These are phyloP conservation scores for Contarinia nasturtii DNA, from an alignment of 1,140 invertebrate species.

Conservation along the genomic window DNA sequence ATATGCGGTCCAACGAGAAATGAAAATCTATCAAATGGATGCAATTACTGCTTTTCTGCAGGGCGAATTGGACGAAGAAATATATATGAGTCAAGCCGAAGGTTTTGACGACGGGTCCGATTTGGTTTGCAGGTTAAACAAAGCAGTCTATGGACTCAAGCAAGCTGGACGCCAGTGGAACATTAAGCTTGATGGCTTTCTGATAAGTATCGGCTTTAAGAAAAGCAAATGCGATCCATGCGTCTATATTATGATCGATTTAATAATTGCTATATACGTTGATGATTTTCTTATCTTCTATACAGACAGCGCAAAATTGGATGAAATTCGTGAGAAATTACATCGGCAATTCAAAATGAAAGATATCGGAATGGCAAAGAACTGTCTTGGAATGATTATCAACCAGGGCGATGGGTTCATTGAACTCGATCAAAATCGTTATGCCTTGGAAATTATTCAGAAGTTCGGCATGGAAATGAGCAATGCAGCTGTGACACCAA, in stretches of 20 bases:
- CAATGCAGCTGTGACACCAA: constrained; percentile 12
- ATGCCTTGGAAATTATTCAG: constrained; percentile 7
- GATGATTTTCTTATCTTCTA: constrained; percentile 19
- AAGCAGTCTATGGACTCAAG: constrained; percentile 18
- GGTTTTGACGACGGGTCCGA: neutral
- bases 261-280: constrained; percentile 15
- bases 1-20: constrained; percentile 17
- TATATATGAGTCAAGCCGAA: constrained; percentile 19
- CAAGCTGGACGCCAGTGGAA: constrained; percentile 17
- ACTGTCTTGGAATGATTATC: constrained; percentile 13
- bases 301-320: constrained; percentile 6
- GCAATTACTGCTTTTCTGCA: constrained; percentile 26
- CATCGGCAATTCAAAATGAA: constrained; percentile 12
- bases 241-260: constrained; percentile 5
- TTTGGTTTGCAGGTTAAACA: constrained; percentile 13
- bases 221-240: constrained; percentile 8
- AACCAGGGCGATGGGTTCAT: constrained; percentile 5
- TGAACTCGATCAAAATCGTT: constrained; percentile 6
- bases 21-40: constrained; percentile 24
- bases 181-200: constrained; percentile 7
- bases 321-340: constrained; percentile 7
- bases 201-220: constrained; percentile 7
- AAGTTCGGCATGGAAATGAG: constrained; percentile 14
- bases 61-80: constrained; percentile 18
- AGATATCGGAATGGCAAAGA: constrained; percentile 4